These are phyloP conservation scores for Psephotus haematonotus DNA, from an alignment of 2,113 vertebrate genomes.

Conservation along the genomic window DNA sequence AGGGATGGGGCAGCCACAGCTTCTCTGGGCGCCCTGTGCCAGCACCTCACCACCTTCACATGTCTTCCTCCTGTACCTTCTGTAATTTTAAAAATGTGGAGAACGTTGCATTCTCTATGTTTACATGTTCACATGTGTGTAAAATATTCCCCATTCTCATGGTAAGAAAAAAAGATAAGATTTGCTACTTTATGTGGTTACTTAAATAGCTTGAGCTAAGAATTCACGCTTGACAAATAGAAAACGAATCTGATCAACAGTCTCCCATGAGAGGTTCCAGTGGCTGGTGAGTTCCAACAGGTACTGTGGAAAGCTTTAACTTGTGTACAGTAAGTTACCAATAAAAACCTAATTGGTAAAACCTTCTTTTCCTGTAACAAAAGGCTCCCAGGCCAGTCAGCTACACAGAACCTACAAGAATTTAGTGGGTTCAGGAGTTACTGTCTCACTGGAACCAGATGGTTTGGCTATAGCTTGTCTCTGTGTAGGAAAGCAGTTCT, in stretches of 20 bases:
- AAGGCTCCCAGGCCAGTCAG: slow-evolving; percentile 8
- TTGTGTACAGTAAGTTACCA: neutral
- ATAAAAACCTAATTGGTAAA: neutral
- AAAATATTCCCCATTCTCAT: neutral
- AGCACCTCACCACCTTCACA: neutral
- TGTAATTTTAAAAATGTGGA: neutral
- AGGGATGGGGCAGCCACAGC: neutral
- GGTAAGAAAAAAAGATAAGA: neutral
- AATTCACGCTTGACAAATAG: neutral
- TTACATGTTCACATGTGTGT: neutral
- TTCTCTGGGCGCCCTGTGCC: neutral
- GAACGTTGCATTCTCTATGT: neutral
- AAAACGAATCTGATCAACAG: neutral
- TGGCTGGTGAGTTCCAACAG: neutral
- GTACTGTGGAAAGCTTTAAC: neutral
- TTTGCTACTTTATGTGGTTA: neutral
- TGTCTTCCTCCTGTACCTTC: neutral
- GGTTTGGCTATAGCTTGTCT: slow-evolving; percentile 52
- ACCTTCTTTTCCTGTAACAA: neutral
- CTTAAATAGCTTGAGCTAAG: neutral
- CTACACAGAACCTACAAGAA: neutral
- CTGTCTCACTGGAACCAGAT: slow-evolving; percentile 49
- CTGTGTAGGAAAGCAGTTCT: slow-evolving; percentile 58
- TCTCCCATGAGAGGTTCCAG: neutral
- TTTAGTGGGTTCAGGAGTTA: slow-evolving; percentile 16